These are phyloP conservation scores for Chymomyza costata DNA, from an alignment of 1,140 invertebrate genomes.

Conservation along the genomic window DNA sequence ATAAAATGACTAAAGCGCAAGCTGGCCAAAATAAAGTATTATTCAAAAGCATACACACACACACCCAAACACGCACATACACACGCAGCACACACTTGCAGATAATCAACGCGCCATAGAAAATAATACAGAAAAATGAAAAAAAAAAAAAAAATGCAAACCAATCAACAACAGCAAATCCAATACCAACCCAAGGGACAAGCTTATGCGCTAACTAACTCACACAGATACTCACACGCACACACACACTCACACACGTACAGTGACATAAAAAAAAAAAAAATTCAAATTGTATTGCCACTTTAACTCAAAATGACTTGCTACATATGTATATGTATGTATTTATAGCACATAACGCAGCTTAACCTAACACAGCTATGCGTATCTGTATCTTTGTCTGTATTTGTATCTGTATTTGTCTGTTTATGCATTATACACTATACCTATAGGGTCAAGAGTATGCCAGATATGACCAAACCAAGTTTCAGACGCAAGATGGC, in stretches of 20 bases:
- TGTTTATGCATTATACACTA: conserved; percentile 1
- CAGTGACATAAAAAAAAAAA: conserved; percentile 39
- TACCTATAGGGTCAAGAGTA: neutral
- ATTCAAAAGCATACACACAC: neutral
- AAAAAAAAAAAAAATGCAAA: conserved; percentile 45
- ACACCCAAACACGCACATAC: neutral
- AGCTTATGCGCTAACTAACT: conserved; percentile 44
- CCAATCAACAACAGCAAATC: conserved; percentile 69
- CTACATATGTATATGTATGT: conserved; percentile 60
- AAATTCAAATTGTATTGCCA: conserved; percentile 70
- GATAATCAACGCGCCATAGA: conserved; percentile 39
- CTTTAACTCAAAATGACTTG: conserved; percentile 65
- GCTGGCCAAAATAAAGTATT: conserved; percentile 30
- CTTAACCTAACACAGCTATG: too few relatives aligned
- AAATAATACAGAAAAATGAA: conserved; percentile 23
- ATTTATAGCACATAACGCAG: too few relatives aligned
- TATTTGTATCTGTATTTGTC: neutral
- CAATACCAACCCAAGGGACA: conserved; percentile 57
- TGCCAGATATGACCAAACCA: too few relatives aligned
- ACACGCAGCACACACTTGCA: neutral
- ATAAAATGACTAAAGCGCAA: conserved; percentile 52
- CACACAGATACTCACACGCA: conserved; percentile 3
- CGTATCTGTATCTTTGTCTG: conserved; percentile 6
- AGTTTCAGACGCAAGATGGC: too few relatives aligned
- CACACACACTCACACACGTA: conserved; percentile 4